Evolutionary conservation across 2,113 vertebrate species (phyloP).

Genomic region (Callaeas wilsoni): DNA sequence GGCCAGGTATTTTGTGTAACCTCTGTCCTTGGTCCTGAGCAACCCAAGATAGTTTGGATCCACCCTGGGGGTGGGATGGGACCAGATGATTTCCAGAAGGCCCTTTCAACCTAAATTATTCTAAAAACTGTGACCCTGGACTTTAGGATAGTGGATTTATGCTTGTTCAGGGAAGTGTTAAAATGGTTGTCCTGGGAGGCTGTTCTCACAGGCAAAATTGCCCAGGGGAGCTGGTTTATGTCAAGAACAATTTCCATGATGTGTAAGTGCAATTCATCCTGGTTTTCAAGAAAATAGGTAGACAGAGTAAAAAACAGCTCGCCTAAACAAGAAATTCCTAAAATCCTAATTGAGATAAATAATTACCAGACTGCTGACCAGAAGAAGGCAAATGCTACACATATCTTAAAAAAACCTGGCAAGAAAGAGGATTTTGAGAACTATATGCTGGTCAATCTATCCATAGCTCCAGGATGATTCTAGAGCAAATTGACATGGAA

Average conservation of each 20-base stretch:
- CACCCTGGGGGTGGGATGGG: fast-evolving
- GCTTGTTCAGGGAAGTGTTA: background rate
- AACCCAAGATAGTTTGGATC: fast-evolving
- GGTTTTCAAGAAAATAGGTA: background rate
- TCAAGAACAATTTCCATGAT: background rate
- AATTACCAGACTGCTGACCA: background rate
- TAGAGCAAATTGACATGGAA: background rate
- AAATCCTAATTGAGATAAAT: background rate
- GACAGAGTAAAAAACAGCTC: background rate
- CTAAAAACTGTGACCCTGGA: background rate
- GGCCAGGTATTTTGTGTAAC: background rate
- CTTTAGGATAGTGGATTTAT: background rate
- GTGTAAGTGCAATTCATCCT: background rate
- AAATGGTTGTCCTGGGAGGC: background rate
- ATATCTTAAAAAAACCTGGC: background rate
- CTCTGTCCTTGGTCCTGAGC: slow-evolving; percentile 21
- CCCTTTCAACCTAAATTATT: background rate
- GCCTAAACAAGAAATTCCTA: background rate
- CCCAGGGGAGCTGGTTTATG: background rate
- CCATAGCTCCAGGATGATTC: background rate
- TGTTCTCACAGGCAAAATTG: background rate
- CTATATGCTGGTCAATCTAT: background rate
- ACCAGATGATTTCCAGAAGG: background rate
- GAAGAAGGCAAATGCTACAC: background rate
- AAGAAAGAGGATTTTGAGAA: background rate